These are phyloP conservation scores for Argyrosomus regius DNA, from an alignment of 2,797 vertebrate species.

Conservation along the genomic window DNA sequence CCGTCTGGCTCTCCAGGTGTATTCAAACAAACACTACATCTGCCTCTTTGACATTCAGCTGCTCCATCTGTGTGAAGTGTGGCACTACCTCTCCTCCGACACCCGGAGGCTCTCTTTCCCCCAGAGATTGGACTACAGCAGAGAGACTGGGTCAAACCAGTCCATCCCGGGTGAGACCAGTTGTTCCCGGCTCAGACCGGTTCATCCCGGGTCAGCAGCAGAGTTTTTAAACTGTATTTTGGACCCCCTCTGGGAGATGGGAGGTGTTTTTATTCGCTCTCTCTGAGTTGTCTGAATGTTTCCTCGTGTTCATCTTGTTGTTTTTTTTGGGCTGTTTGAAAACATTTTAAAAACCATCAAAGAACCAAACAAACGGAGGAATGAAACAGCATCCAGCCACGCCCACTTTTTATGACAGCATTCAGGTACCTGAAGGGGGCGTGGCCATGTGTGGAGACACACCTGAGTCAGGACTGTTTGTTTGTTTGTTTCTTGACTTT, in stretches of 20 bases:
- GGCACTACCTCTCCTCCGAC: slow-evolving; percentile 23
- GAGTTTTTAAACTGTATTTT: too few species aligned
- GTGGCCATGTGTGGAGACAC: neutral
- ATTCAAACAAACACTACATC: neutral
- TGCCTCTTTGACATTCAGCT: slow-evolving; percentile 2
- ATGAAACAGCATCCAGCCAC: neutral
- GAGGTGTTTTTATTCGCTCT: too few species aligned
- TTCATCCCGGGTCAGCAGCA: neutral
- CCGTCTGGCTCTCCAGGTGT: neutral
- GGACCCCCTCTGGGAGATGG: too few species aligned
- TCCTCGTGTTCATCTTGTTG: too few species aligned
- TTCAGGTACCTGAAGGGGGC: neutral
- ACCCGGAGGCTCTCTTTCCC: neutral
- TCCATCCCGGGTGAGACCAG: neutral
- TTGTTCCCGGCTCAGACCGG: too few species aligned
- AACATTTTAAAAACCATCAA: too few species aligned
- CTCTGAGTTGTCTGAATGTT: too few species aligned
- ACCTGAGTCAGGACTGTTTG: neutral
- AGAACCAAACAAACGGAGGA: neutral
- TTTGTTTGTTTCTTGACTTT: slow-evolving; percentile 17
- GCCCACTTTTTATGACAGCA: too few species aligned
- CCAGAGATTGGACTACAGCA: neutral
- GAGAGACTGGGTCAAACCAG: neutral
- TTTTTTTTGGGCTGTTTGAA: too few species aligned
- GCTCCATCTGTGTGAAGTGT: neutral